These are phyloP conservation scores for Terebella lapidaria DNA, from an alignment of 2,888 invertebrate genomes.

Conservation along the genomic window DNA sequence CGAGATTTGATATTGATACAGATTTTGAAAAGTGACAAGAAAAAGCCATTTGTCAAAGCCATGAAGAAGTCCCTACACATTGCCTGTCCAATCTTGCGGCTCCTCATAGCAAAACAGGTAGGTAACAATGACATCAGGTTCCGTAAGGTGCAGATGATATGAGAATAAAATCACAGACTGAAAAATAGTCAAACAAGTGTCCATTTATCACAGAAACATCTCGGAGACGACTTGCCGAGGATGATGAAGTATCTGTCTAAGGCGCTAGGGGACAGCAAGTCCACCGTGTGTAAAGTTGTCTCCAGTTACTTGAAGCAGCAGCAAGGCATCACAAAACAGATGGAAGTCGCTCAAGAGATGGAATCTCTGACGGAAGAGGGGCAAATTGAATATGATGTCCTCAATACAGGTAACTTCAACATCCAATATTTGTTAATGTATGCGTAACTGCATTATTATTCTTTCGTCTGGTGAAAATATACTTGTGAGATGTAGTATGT, in stretches of 20 bases:
- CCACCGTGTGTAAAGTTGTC: neutral
- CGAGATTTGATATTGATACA: no score
- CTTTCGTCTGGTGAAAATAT: no score
- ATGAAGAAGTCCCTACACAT: slow-evolving; percentile 8
- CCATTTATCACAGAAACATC: neutral
- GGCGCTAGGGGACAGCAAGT: neutral
- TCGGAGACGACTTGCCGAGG: neutral
- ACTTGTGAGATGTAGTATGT: no score
- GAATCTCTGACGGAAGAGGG: neutral
- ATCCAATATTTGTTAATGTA: no score
- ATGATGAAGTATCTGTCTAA: neutral
- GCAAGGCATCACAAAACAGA: neutral
- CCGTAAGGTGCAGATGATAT: no score
- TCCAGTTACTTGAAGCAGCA: neutral
- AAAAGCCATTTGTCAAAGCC: neutral
- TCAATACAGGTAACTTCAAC: neutral
- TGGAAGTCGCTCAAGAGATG: neutral
- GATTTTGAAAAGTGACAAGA: neutral
- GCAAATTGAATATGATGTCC: neutral
- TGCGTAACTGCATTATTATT: no score
- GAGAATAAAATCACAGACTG: no score
- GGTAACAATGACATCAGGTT: no score
- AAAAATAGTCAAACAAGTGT: neutral
- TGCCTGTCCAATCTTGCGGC: slow-evolving; percentile 6
- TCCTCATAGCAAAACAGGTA: slow-evolving; percentile 8